These are phyloP conservation scores for Cyrtorhinus lividipennis DNA, from an alignment of 1,140 invertebrate genomes.

Conservation along the genomic window DNA sequence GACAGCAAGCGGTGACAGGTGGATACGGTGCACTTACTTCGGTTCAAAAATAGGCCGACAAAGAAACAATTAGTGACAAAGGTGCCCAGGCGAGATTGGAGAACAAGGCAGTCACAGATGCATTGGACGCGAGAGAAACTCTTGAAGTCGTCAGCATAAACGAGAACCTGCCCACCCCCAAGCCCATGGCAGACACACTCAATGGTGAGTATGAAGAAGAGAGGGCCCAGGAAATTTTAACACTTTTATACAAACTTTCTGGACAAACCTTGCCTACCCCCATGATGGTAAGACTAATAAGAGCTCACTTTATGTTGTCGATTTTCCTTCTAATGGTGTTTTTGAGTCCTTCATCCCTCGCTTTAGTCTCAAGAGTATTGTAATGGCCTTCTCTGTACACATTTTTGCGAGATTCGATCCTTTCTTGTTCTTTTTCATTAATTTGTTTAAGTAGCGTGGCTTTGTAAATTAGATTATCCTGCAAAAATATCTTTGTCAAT, in stretches of 20 bases:
- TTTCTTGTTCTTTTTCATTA: conserved; percentile 48
- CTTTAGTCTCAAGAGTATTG: conserved; percentile 39
- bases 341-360: conserved; percentile 37
- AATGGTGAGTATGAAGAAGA: neutral
- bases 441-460: conserved; percentile 39
- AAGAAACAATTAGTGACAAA: no score
- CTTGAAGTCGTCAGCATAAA: no score
- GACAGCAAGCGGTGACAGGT: no score
- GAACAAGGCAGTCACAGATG: no score
- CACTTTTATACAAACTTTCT: conserved; percentile 8
- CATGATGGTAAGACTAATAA: neutral
- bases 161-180: neutral
- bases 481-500: no score
- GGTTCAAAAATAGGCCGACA: no score
- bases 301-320: conserved; percentile 33
- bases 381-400: conserved; percentile 47
- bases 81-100: no score
- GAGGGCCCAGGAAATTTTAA: no score
- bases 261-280: no score
- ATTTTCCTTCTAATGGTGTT: conserved; percentile 44
- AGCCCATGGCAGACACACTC: neutral
- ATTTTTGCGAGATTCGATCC: conserved; percentile 40
- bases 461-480: conserved; percentile 24
- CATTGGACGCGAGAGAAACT: no score
- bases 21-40: no score